A percentile compares a stretch with the other conserved stretches of the same genome.
These are phyloP conservation scores for Sebastes taczanowskii DNA, from an alignment of 2,797 vertebrate genomes.

Conservation along the genomic window DNA sequence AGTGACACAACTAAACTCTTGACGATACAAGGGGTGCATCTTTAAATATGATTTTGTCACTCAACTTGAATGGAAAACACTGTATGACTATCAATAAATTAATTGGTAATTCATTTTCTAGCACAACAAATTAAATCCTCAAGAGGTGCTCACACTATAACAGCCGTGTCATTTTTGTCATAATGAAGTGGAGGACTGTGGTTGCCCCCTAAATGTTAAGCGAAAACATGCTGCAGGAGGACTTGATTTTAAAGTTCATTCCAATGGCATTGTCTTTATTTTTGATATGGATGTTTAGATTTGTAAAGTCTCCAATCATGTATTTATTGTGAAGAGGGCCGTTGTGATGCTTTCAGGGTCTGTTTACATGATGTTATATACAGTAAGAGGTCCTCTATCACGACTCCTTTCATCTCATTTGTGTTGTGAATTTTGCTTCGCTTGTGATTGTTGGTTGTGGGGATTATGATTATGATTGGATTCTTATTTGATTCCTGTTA, in stretches of 20 bases:
- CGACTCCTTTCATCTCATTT: slow-evolving; percentile 28
- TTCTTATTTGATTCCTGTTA: slow-evolving; percentile 14
- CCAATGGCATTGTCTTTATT: slow-evolving; percentile 64
- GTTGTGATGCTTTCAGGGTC: slow-evolving; percentile 37
- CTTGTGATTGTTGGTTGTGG: slow-evolving; percentile 37
- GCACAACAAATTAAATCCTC: slow-evolving; percentile 11
- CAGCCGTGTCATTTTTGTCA: slow-evolving; percentile 1
- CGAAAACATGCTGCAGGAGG: slow-evolving; percentile 20
- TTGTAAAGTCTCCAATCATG: slow-evolving; percentile 23
- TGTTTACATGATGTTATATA: slow-evolving; percentile 24
- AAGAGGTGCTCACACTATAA: neutral
- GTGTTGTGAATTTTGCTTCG: slow-evolving; percentile 33
- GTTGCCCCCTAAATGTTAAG: neutral
- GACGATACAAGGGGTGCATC: neutral
- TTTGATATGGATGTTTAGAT: slow-evolving; percentile 74
- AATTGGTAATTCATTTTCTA: neutral
- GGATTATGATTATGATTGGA: slow-evolving; percentile 17
- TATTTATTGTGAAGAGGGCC: slow-evolving; percentile 28
- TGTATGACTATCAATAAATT: neutral
- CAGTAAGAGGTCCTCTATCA: slow-evolving; percentile 6
- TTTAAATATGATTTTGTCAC: neutral
- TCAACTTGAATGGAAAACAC: neutral
- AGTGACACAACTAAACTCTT: neutral
- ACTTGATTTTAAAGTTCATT: slow-evolving; percentile 32
- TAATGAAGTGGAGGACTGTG: neutral